A percentile compares a stretch with the other conserved stretches of the same genome.
Conservation (phyloP, 2,797 vertebrate genomes). For the Sorex maritimensis region DNA sequence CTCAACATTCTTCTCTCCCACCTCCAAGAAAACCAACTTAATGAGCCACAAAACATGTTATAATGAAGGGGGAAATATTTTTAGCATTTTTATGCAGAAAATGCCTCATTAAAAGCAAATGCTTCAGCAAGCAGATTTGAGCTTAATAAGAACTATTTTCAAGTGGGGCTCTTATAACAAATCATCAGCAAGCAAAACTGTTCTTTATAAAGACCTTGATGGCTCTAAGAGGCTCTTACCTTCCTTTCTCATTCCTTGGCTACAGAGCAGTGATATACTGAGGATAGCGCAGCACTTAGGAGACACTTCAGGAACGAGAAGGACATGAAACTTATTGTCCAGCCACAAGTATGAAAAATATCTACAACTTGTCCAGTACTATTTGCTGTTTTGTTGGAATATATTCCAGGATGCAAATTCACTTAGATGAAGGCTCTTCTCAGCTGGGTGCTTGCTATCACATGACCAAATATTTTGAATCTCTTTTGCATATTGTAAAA, state of each 20-base stretch:
- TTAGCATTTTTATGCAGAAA: constrained; percentile 83
- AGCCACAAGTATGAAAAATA: constrained; percentile 3
- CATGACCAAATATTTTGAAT: constrained; percentile 47
- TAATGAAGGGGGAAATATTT: constrained; percentile 80
- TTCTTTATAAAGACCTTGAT: constrained; percentile 62
- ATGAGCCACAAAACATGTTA: constrained; percentile 77
- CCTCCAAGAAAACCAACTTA: constrained; percentile 67
- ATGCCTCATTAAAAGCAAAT: constrained; percentile 83
- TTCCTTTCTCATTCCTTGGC: constrained; percentile 15
- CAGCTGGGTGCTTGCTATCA: constrained; percentile 24
- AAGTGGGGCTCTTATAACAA: constrained; percentile 68
- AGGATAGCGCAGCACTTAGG: background rate
- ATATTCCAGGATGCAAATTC: background rate
- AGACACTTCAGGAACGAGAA: constrained; percentile 4
- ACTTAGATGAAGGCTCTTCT: constrained; percentile 53
- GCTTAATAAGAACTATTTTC: constrained; percentile 74
- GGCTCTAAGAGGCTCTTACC: background rate
- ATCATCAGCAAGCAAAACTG: constrained; percentile 73
- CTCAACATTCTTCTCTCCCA: constrained; percentile 61
- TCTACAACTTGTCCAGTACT: background rate
- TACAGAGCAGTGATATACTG: background rate
- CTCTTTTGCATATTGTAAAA: constrained; percentile 49
- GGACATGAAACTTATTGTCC: background rate
- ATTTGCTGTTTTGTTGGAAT: background rate
- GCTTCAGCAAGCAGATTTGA: constrained; percentile 75